Conservation (phyloP, 2,113 vertebrate species). For the Raja brachyura region DNA sequence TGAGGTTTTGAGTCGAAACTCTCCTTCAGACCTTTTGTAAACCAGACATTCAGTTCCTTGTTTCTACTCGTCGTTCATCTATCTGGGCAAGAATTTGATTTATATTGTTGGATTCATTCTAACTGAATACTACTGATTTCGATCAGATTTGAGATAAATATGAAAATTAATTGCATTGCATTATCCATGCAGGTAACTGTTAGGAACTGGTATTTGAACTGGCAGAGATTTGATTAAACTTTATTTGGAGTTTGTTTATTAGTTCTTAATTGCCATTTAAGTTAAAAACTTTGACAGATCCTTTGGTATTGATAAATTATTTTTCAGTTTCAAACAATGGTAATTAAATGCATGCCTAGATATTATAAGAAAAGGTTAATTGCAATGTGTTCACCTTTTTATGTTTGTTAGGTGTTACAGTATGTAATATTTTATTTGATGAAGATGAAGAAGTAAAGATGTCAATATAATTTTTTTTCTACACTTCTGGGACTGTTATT, state of each 20-base stretch:
- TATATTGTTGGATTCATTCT: not conserved
- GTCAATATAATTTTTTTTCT: not conserved
- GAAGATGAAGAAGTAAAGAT: not conserved
- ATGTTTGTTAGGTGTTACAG: not conserved
- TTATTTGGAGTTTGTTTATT: not conserved
- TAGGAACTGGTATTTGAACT: not conserved
- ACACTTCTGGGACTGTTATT: not conserved
- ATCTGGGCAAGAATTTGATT: not conserved
- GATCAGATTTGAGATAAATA: not conserved
- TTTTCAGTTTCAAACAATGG: not conserved
- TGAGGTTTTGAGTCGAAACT: too few species aligned
- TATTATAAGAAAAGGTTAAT: not conserved
- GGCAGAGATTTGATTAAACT: not conserved
- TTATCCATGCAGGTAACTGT: not conserved
- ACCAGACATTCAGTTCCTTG: too few species aligned
- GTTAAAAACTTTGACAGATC: not conserved
- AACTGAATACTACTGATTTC: not conserved
- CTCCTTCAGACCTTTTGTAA: too few species aligned
- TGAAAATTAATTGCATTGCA: not conserved
- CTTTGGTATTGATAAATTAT: slow-evolving; percentile 18
- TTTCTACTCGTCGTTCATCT: not conserved
- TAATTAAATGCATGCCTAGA: slow-evolving; percentile 16
- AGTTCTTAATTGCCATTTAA: not conserved
- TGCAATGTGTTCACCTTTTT: not conserved
- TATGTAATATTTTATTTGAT: not conserved